These are phyloP conservation scores for Abrostola triplasia DNA, from an alignment of 2,888 invertebrate genomes.

Conservation along the genomic window DNA sequence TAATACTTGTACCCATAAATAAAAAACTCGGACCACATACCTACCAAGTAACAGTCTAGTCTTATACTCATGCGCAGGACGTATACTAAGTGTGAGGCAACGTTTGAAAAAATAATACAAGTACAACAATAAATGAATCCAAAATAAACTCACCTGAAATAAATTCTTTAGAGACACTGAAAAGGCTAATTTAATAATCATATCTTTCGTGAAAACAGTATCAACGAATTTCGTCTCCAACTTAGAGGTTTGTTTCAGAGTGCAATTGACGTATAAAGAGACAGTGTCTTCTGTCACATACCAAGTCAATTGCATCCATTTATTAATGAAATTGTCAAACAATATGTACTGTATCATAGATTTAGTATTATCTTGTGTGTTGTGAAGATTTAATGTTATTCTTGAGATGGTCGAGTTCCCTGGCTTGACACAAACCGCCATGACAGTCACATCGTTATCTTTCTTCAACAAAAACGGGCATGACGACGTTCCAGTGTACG, in stretches of 20 bases:
- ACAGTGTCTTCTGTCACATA: slow-evolving; percentile 49
- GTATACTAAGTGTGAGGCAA: too few species aligned
- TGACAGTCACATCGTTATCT: slow-evolving; percentile 31
- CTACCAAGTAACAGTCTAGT: too few species aligned
- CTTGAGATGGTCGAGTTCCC: slow-evolving; percentile 29
- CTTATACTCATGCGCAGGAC: too few species aligned
- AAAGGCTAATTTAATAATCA: slow-evolving; percentile 25
- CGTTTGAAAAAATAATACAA: too few species aligned
- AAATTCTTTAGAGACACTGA: background rate
- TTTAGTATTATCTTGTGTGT: too few species aligned
- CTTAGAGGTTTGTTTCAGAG: background rate
- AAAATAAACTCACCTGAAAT: slow-evolving; percentile 30
- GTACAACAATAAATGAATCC: background rate
- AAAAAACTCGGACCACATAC: too few species aligned
- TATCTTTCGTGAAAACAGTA: slow-evolving; percentile 10
- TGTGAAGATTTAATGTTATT: slow-evolving; percentile 38
- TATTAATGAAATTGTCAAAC: slow-evolving; percentile 15
- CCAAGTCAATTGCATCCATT: slow-evolving; percentile 58
- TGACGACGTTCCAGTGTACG: slow-evolving; percentile 49
- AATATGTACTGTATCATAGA: slow-evolving; percentile 15
- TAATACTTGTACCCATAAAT: too few species aligned
- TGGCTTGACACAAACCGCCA: slow-evolving; percentile 62
- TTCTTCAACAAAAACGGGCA: slow-evolving; percentile 72
- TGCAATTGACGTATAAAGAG: slow-evolving; percentile 55
- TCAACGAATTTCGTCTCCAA: background rate